These are phyloP conservation scores for Temnothorax rugatulus DNA, from an alignment of 2,888 invertebrate genomes.

Conservation along the genomic window DNA sequence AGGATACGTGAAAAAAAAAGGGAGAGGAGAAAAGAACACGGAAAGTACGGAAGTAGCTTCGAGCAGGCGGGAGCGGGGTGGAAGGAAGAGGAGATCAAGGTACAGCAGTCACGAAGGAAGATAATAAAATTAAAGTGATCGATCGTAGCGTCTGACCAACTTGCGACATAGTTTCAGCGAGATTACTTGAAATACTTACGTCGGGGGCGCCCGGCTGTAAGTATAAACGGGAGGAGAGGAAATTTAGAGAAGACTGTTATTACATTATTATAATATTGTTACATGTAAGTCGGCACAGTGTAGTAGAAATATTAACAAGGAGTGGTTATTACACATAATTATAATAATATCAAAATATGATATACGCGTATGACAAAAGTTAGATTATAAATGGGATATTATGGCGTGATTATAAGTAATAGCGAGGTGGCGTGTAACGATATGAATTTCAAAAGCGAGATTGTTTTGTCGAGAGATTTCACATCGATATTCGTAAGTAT, in stretches of 20 bases:
- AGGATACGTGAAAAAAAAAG: slow-evolving; percentile 49
- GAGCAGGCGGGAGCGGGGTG: slow-evolving; percentile 13
- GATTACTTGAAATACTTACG: slow-evolving; percentile 61
- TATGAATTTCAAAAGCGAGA: neutral
- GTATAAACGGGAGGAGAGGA: neutral
- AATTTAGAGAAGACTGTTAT: neutral
- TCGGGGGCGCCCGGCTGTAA: neutral
- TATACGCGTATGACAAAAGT: neutral
- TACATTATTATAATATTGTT: neutral
- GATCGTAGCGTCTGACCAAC: slow-evolving; percentile 71
- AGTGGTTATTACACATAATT: neutral
- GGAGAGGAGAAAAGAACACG: slow-evolving; percentile 16
- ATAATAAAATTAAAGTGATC: slow-evolving; percentile 81
- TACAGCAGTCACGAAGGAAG: slow-evolving; percentile 72
- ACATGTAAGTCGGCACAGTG: neutral
- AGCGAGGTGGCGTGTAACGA: neutral
- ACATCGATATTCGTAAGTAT: slow-evolving; percentile 6
- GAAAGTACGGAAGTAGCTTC: slow-evolving; percentile 40
- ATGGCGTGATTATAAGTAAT: neutral
- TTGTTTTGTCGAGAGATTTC: neutral
- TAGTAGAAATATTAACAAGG: neutral
- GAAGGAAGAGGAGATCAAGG: slow-evolving; percentile 29
- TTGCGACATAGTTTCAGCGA: slow-evolving; percentile 62
- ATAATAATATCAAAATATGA: neutral
- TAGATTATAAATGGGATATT: neutral